Conservation (phyloP, 2,113 vertebrate species). For the Fregetta grallaria region DNA sequence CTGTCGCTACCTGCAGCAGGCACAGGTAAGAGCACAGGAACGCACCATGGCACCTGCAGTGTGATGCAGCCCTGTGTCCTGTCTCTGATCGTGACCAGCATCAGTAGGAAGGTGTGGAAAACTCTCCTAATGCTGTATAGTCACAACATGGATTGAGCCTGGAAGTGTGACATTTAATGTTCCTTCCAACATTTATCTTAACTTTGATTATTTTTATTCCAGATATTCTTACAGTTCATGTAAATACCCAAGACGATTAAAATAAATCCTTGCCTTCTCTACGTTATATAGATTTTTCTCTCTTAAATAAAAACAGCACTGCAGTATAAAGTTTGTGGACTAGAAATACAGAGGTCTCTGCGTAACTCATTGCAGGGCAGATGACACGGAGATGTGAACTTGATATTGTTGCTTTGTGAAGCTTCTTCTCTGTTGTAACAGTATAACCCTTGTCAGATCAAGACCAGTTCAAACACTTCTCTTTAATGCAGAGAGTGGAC, state of each 20-base stretch:
- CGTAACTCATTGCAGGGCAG: neutral
- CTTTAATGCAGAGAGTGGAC: neutral
- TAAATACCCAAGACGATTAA: neutral
- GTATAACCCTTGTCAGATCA: neutral
- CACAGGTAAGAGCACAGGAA: neutral
- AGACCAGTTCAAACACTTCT: neutral
- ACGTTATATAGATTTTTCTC: neutral
- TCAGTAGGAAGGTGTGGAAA: neutral
- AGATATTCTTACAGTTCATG: neutral
- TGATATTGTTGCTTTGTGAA: neutral
- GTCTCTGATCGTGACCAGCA: neutral
- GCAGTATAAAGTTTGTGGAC: neutral
- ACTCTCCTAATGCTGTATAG: neutral
- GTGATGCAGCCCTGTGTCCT: neutral
- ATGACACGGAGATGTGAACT: neutral
- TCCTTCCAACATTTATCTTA: neutral
- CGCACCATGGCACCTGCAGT: fast-evolving
- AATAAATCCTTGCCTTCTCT: neutral
- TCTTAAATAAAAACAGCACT: neutral
- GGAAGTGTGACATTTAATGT: neutral
- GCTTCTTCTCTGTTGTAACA: neutral
- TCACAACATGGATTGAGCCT: neutral
- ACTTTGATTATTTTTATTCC: neutral
- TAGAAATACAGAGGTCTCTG: neutral
- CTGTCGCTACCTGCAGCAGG: neutral